phyloP scores from a whole-genome alignment of 2,113 vertebrate genomes.

The Carlito syrichta region DNA sequence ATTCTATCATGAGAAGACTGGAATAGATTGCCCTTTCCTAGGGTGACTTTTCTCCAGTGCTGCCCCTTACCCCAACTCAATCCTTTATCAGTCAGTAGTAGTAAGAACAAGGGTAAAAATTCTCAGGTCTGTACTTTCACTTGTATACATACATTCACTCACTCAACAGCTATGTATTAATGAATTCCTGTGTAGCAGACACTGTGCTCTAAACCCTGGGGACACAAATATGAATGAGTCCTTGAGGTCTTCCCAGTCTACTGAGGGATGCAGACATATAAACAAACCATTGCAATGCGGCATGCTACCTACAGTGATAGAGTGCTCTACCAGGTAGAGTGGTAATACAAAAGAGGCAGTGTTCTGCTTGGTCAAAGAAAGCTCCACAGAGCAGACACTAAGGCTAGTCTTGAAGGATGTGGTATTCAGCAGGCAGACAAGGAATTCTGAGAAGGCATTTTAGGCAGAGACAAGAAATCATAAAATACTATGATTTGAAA shows the following conservation, averaged over 20 bases:
- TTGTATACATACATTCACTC: conserved; percentile 17
- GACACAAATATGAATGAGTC: neutral
- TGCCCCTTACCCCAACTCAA: neutral
- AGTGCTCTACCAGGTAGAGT: neutral
- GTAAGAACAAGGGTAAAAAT: neutral
- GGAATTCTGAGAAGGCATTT: neutral
- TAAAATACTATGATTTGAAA: neutral
- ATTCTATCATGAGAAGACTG: neutral
- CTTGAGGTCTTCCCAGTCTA: neutral
- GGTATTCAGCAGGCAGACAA: neutral
- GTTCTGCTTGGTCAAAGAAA: conserved; percentile 1
- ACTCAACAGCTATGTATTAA: neutral
- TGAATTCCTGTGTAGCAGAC: neutral
- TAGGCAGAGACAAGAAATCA: neutral
- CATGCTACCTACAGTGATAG: neutral
- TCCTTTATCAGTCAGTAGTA: neutral
- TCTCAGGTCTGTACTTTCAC: neutral
- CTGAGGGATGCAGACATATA: neutral
- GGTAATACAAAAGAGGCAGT: conserved; percentile 25
- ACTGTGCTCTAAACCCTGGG: neutral
- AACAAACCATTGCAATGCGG: neutral
- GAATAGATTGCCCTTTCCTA: neutral
- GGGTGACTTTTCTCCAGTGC: neutral
- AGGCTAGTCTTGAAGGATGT: neutral
- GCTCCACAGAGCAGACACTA: neutral